Conservation (phyloP, 2,888 invertebrate species). For the Melinaea menophilus region DNA sequence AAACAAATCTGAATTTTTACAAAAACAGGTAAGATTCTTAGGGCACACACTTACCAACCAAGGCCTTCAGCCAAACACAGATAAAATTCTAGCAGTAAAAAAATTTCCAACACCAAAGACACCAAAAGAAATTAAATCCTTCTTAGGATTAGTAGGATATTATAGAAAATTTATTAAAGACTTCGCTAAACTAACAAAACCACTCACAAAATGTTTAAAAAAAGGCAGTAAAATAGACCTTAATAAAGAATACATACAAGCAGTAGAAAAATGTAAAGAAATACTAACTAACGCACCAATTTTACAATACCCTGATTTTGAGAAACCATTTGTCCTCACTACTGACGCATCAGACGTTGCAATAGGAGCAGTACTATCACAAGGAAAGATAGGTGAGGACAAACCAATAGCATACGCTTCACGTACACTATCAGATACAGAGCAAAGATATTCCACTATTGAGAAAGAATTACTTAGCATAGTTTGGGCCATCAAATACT, state of each 20-base stretch:
- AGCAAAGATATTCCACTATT: constrained; percentile 26
- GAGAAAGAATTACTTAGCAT: constrained; percentile 2
- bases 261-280: constrained; percentile 30
- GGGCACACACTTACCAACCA: constrained; percentile 4
- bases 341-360: constrained; percentile 25
- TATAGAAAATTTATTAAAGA: constrained; percentile 45
- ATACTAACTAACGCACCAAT: constrained; percentile 20
- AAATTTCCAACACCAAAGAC: constrained; percentile 6
- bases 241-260: constrained; percentile 25
- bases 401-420: constrained; percentile 33
- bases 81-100: constrained; percentile 7
- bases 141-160: constrained; percentile 23
- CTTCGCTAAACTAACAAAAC: constrained; percentile 36
- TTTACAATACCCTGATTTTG: constrained; percentile 19
- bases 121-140: constrained; percentile 7
- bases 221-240: constrained; percentile 25
- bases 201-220: constrained; percentile 32
- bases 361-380: constrained; percentile 25
- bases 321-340: constrained; percentile 19
- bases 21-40: constrained; percentile 4
- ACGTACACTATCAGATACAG: constrained; percentile 28
- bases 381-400: constrained; percentile 23
- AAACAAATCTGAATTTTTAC: background rate
- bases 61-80: constrained; percentile 7
- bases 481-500: constrained; percentile 25